A percentile compares a stretch with the other conserved stretches of the same genome.
Conservation (phyloP, 2,113 vertebrate species). For the Kryptolebias marmoratus region DNA sequence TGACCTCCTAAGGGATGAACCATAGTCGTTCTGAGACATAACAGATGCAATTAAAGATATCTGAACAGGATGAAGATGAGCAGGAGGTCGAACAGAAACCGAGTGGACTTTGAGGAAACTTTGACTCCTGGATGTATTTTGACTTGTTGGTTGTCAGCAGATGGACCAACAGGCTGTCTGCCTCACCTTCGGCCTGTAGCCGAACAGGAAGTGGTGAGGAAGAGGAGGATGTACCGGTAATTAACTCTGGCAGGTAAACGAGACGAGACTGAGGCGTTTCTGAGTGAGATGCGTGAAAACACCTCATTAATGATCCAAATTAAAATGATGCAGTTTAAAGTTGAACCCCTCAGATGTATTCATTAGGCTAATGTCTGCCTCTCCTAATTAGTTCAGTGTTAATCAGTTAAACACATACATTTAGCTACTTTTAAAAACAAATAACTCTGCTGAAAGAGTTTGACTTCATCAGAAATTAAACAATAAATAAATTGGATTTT, state of each 20-base stretch:
- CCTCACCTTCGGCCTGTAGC: background rate
- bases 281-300: conserved; percentile 40
- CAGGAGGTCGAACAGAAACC: no score
- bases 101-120: background rate
- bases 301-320: conserved; percentile 79
- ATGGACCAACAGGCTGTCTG: background rate
- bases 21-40: no score
- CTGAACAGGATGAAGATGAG: no score
- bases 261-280: background rate
- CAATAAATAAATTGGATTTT: no score
- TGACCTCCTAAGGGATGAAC: no score
- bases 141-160: background rate
- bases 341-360: conserved; percentile 75
- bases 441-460: conserved; percentile 4
- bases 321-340: conserved; percentile 76
- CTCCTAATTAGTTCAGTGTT: conserved; percentile 22
- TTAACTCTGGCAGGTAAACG: conserved; percentile 56
- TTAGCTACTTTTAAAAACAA: background rate
- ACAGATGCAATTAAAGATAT: no score
- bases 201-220: background rate
- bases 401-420: conserved; percentile 26
- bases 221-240: conserved; percentile 29
- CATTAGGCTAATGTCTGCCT: conserved; percentile 61
- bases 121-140: background rate
- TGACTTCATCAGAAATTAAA: background rate